Evolutionary conservation across 2,113 vertebrate species (phyloP).

Genomic region (Plotosus lineatus): DNA sequence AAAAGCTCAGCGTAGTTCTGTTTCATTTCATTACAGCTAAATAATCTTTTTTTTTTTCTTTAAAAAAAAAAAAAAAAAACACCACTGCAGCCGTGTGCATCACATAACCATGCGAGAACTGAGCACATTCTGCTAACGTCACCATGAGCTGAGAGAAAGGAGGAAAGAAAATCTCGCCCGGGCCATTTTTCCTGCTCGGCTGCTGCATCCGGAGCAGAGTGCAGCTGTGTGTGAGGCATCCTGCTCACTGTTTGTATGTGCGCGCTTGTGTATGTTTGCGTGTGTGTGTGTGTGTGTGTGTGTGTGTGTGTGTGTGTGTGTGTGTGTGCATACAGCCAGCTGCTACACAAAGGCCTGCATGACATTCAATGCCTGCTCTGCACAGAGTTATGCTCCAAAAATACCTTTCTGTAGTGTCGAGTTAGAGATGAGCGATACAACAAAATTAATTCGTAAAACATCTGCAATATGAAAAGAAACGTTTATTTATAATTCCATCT

Average conservation of each 20-base stretch:
- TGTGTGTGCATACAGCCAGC: not conserved
- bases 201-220: constrained; percentile 75
- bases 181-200: constrained; percentile 44
- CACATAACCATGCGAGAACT: constrained; percentile 58
- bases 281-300: constrained; percentile 32
- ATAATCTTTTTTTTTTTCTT: not conserved
- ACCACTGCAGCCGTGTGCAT: constrained; percentile 56
- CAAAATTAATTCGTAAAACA: not conserved
- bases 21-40: not conserved
- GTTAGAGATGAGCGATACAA: not conserved
- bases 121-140: not conserved
- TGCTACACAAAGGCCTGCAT: constrained; percentile 27
- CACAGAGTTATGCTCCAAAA: not conserved
- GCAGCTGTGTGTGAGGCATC: constrained; percentile 74
- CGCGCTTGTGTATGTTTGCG: not conserved
- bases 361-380: not conserved
- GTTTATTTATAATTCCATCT: not conserved
- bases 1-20: not conserved
- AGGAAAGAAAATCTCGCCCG: constrained; percentile 18
- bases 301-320: constrained; percentile 12
- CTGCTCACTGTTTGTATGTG: constrained; percentile 58
- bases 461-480: not conserved
- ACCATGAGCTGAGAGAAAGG: constrained; percentile 34
- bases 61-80: not conserved
- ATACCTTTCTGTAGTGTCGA: not conserved